A percentile compares a stretch with the other conserved stretches of the same genome.
phyloP scores from a whole-genome alignment of 2,113 vertebrate genomes.

The Gymnarchus niloticus region DNA sequence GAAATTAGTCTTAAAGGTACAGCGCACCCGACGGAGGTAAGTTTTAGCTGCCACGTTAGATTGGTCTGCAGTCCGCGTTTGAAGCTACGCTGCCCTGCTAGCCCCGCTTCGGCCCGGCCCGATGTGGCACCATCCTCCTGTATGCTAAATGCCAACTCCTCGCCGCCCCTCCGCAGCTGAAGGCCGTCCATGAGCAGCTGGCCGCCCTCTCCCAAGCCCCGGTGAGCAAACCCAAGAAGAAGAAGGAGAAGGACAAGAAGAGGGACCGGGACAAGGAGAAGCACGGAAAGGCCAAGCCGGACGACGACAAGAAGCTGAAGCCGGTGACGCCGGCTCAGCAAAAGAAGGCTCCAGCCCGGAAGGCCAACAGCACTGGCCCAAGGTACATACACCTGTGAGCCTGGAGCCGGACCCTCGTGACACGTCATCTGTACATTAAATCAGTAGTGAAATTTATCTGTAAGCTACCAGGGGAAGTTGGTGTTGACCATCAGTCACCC shows the following conservation, averaged over 20 bases:
- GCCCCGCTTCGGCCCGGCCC: not conserved
- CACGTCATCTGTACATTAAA: too few species aligned
- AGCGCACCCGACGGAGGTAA: not conserved
- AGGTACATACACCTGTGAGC: slow-evolving; percentile 42
- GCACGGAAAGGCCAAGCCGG: slow-evolving; percentile 63
- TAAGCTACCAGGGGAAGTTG: too few species aligned
- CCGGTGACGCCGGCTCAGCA: slow-evolving; percentile 60
- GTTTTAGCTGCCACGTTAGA: not conserved
- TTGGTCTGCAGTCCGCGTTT: not conserved
- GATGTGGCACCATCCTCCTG: not conserved
- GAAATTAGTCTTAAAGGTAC: not conserved
- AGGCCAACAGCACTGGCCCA: slow-evolving; percentile 65
- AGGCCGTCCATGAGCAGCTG: slow-evolving; percentile 82
- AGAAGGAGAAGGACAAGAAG: slow-evolving; percentile 74
- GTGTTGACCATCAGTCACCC: too few species aligned
- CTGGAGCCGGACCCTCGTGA: too few species aligned
- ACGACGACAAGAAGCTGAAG: slow-evolving; percentile 71
- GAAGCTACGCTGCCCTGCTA: not conserved
- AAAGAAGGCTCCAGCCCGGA: slow-evolving; percentile 71
- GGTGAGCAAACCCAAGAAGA: slow-evolving; percentile 83
- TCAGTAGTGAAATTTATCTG: too few species aligned
- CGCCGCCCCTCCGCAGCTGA: slow-evolving; percentile 61
- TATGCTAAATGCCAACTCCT: not conserved
- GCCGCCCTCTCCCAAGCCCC: slow-evolving; percentile 79
- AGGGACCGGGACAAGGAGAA: slow-evolving; percentile 61